A percentile compares a stretch with the other conserved stretches of the same genome.
Conservation (phyloP, 2,888 invertebrate genomes). For the Meiosimyza decipiens region DNA sequence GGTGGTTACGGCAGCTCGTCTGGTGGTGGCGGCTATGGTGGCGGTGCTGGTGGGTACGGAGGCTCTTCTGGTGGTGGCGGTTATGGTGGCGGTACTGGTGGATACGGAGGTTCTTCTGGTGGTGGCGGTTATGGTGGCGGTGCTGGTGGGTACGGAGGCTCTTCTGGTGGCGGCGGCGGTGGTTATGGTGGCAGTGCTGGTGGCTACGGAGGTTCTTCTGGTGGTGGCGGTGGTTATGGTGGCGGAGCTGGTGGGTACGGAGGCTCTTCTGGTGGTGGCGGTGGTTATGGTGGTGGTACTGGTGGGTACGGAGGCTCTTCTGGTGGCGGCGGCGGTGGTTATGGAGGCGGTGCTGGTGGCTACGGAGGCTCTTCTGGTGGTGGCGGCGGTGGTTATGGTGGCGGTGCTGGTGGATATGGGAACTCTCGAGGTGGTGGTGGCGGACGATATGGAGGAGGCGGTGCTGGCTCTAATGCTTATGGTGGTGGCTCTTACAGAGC, state of each 20-base stretch:
- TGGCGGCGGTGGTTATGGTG: conserved; percentile 34
- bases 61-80: conserved; percentile 34
- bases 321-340: conserved; percentile 48
- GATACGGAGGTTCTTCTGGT: conserved; percentile 31
- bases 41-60: conserved; percentile 36
- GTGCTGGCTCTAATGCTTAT: conserved; percentile 26
- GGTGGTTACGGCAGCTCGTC: background rate
- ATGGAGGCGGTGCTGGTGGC: conserved; percentile 15
- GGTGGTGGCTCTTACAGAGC: conserved; percentile 52
- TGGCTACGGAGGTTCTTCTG: conserved; percentile 31
- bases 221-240: conserved; percentile 1
- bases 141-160: conserved; percentile 10
- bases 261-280: conserved; percentile 30
- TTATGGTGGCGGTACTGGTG: conserved; percentile 32
- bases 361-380: conserved; percentile 21
- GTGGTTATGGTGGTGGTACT: conserved; percentile 41
- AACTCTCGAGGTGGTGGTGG: conserved; percentile 10
- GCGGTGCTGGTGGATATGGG: conserved; percentile 24
- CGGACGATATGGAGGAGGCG: conserved; percentile 32
- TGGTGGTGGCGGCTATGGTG: conserved; percentile 26
- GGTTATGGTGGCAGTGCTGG: conserved; percentile 35
- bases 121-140: conserved; percentile 33
- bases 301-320: conserved; percentile 38
- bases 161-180: conserved; percentile 40
- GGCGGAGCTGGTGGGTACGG: conserved; percentile 13